Conservation (phyloP, 2,113 vertebrate species). For the Cathartes aura region DNA sequence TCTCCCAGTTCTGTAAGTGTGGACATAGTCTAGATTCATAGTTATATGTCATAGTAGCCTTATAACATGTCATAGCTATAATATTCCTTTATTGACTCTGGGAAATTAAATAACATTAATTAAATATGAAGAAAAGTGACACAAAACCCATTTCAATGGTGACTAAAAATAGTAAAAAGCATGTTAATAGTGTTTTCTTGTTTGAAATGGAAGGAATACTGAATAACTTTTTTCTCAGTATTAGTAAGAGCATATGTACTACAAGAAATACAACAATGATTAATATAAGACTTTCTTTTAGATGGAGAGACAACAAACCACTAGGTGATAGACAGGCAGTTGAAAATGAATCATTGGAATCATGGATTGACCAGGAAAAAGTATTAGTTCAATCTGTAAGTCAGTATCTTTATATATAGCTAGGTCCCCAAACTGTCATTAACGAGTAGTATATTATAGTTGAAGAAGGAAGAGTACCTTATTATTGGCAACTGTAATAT, state of each 20-base stretch:
- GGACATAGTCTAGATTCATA: neutral
- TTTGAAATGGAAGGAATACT: neutral
- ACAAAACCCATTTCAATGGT: neutral
- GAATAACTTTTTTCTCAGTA: neutral
- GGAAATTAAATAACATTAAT: neutral
- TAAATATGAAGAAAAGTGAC: neutral
- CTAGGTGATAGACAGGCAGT: neutral
- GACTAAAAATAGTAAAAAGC: neutral
- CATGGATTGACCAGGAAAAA: neutral
- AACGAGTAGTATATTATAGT: accelerated
- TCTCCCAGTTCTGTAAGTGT: neutral
- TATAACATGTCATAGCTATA: neutral
- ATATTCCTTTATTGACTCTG: neutral
- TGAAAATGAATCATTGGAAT: neutral
- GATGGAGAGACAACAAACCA: neutral
- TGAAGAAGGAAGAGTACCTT: neutral
- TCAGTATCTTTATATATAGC: neutral
- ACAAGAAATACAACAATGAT: neutral
- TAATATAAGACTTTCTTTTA: neutral
- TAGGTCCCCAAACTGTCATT: neutral
- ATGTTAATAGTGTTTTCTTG: neutral
- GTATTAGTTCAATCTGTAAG: neutral
- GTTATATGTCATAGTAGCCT: neutral
- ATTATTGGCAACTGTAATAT: neutral
- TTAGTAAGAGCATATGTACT: neutral